Evolutionary conservation across 2,797 vertebrate species (phyloP).

Genomic region (Xerus rutilus): DNA sequence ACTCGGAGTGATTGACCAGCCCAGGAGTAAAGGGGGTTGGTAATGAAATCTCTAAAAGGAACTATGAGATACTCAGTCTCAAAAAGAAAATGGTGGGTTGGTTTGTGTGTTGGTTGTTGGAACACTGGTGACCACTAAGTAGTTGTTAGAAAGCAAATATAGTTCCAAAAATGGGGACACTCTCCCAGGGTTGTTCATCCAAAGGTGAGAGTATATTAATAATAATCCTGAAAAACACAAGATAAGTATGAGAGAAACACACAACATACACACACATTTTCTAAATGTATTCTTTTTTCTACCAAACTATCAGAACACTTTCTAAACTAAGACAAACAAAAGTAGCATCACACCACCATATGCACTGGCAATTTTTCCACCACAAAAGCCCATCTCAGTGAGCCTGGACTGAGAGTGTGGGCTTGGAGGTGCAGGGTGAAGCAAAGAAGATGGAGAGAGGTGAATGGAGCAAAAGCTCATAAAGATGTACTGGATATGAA

Average conservation of each 20-base stretch:
- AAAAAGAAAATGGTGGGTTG: neutral
- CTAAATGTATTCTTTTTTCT: neutral
- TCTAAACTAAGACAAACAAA: conserved; percentile 13
- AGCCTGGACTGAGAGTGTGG: neutral
- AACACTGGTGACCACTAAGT: neutral
- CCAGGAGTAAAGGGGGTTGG: neutral
- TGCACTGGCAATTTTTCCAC: neutral
- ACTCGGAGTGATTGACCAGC: neutral
- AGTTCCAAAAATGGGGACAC: neutral
- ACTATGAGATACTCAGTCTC: neutral
- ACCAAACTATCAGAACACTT: neutral
- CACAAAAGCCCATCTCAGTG: neutral
- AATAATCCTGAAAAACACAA: neutral
- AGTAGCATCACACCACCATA: neutral
- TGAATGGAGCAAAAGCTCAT: neutral
- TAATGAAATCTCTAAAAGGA: neutral
- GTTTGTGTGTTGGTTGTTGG: neutral
- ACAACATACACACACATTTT: neutral
- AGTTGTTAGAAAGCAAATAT: neutral
- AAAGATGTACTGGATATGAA: neutral
- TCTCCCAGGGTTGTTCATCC: neutral
- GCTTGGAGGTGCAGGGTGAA: too few species aligned
- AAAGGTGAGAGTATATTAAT: neutral
- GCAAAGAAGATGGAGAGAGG: neutral
- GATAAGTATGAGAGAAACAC: neutral